A percentile compares a stretch with the other conserved stretches of the same genome.
phyloP scores from a whole-genome alignment of 2,888 invertebrate species.

The Amphipyra berbera region DNA sequence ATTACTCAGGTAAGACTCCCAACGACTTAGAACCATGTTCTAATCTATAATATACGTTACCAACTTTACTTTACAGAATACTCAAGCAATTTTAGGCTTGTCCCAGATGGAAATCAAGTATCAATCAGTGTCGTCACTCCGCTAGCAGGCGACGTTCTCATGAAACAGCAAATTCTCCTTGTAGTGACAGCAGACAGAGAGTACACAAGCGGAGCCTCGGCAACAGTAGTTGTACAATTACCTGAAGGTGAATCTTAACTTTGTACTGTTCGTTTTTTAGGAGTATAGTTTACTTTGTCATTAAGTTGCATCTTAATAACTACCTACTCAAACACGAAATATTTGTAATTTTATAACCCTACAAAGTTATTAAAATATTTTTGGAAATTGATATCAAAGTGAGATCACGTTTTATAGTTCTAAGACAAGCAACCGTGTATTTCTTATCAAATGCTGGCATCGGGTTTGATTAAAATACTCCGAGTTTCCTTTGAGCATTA shows the following conservation, averaged over 20 bases:
- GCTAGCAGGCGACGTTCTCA: constrained; percentile 63
- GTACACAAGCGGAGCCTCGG: constrained; percentile 75
- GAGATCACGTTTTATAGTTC: neutral
- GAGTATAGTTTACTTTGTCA: neutral
- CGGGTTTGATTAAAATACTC: neutral
- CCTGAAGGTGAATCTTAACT: constrained; percentile 73
- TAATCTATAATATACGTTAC: too few species aligned
- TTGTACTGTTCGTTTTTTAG: neutral
- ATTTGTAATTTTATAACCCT: neutral
- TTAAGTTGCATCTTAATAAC: neutral
- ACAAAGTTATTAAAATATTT: neutral
- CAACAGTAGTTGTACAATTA: constrained; percentile 76
- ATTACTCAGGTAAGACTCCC: too few species aligned
- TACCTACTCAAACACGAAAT: neutral
- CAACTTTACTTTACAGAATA: constrained; percentile 66
- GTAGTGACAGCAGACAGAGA: constrained; percentile 75
- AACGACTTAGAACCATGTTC: too few species aligned
- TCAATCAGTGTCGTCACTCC: constrained; percentile 63
- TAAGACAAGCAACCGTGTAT: too few species aligned
- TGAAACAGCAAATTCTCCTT: constrained; percentile 68
- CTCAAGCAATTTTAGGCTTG: constrained; percentile 64
- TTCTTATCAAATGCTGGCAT: too few species aligned
- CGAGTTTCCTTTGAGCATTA: neutral
- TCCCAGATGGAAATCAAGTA: constrained; percentile 61
- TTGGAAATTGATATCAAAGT: neutral